Conservation (phyloP, 2,888 invertebrate genomes). For the Pachymerium ferrugineum region DNA sequence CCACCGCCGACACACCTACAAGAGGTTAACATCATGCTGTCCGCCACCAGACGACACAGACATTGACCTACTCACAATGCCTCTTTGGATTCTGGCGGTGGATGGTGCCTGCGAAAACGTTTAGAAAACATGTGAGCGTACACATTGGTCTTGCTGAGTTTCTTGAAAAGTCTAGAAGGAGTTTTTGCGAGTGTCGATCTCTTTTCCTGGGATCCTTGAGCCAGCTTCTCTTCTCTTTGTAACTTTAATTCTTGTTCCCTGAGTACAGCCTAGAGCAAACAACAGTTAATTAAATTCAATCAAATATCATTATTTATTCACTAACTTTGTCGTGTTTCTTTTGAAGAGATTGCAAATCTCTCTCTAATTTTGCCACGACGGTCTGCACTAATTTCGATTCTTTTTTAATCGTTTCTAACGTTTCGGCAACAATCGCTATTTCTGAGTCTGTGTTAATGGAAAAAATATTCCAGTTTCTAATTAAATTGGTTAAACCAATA, state of each 20-base stretch:
- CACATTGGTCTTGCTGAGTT: slow-evolving; percentile 41
- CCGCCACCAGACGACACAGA: slow-evolving; percentile 27
- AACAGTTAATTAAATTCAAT: too few relatives aligned
- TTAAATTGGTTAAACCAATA: neutral
- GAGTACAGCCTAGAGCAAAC: neutral
- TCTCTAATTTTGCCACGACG: slow-evolving; percentile 74
- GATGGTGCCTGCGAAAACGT: slow-evolving; percentile 28
- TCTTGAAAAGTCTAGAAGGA: slow-evolving; percentile 47
- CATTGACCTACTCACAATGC: slow-evolving; percentile 28
- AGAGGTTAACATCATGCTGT: slow-evolving; percentile 1
- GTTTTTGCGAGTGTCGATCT: slow-evolving; percentile 45
- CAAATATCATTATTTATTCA: neutral
- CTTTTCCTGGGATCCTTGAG: slow-evolving; percentile 20
- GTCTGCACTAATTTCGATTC: slow-evolving; percentile 71
- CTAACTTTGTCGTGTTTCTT: slow-evolving; percentile 50
- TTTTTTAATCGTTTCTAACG: slow-evolving; percentile 70
- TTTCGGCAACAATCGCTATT: slow-evolving; percentile 65
- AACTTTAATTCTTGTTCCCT: slow-evolving; percentile 30
- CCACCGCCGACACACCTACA: slow-evolving; percentile 8
- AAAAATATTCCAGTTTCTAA: neutral
- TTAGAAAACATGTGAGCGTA: slow-evolving; percentile 27
- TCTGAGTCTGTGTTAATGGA: slow-evolving; percentile 41
- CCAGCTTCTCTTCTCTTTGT: slow-evolving; percentile 30
- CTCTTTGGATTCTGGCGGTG: slow-evolving; percentile 30
- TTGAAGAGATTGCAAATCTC: slow-evolving; percentile 74